phyloP scores from a whole-genome alignment of 2,113 vertebrate genomes.

The Phaethon lepturus region DNA sequence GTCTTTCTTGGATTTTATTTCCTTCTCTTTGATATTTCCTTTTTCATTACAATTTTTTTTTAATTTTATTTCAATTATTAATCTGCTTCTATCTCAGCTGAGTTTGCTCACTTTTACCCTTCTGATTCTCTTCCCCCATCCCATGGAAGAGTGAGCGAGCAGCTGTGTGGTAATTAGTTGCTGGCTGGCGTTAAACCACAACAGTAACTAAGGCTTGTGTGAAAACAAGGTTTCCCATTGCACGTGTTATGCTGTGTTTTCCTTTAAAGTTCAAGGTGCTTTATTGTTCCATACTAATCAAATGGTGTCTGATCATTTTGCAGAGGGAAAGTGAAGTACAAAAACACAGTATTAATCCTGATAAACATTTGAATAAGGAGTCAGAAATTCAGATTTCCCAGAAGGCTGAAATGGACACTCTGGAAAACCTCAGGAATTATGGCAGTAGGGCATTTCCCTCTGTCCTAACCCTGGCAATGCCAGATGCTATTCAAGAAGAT shows the following conservation, averaged over 20 bases:
- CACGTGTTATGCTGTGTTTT: not conserved
- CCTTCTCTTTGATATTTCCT: too few species aligned
- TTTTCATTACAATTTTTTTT: too few species aligned
- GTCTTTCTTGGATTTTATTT: too few species aligned
- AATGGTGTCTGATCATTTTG: not conserved
- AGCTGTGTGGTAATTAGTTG: too few species aligned
- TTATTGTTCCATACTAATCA: not conserved
- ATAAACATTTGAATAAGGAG: constrained; percentile 43
- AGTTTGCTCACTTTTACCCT: too few species aligned
- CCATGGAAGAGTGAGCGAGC: too few species aligned
- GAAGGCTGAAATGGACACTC: constrained; percentile 40
- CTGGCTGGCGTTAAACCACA: too few species aligned
- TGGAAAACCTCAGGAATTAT: constrained; percentile 56
- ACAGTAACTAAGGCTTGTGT: not conserved
- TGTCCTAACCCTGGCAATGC: not conserved
- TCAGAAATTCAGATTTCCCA: constrained; percentile 50
- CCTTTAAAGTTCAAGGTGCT: not conserved
- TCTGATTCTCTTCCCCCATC: too few species aligned
- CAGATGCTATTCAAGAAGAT: constrained; percentile 68
- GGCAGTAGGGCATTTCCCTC: constrained; percentile 42
- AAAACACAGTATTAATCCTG: constrained; percentile 48
- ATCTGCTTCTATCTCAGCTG: too few species aligned
- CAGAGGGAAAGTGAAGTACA: constrained; percentile 65
- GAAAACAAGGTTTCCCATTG: not conserved
- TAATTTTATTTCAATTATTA: too few species aligned